Conservation (phyloP, 2,888 invertebrate genomes). For the Resseliella maxima region DNA sequence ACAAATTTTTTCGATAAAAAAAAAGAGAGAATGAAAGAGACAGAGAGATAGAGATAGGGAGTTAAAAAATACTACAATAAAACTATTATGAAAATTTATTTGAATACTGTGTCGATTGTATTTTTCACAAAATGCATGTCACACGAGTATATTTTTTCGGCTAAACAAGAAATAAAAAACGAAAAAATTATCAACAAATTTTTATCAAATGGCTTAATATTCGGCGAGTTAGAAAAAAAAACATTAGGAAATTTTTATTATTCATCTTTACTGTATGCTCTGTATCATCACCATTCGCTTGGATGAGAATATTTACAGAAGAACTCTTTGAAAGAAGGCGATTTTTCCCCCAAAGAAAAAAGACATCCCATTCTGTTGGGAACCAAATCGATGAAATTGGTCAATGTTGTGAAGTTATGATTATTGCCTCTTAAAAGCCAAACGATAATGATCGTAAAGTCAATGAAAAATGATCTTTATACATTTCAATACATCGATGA, state of each 20-base stretch:
- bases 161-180: constrained; percentile 28
- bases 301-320: neutral
- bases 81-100: constrained; percentile 44
- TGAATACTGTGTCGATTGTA: neutral
- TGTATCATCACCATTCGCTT: neutral
- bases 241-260: too few relatives aligned
- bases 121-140: neutral
- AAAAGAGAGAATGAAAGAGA: too few relatives aligned
- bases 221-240: neutral
- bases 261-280: too few relatives aligned
- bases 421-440: too few relatives aligned
- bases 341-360: neutral
- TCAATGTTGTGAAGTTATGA: neutral
- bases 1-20: neutral
- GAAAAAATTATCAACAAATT: constrained; percentile 6
- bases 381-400: neutral
- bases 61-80: neutral
- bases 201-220: constrained; percentile 42
- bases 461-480: neutral
- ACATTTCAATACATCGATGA: neutral
- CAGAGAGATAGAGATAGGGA: too few relatives aligned
- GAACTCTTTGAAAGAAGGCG: too few relatives aligned
- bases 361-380: too few relatives aligned
- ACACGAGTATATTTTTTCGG: constrained; percentile 39
- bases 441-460: neutral